A percentile compares a stretch with the other conserved stretches of the same genome.
phyloP scores from a whole-genome alignment of 2,888 invertebrate genomes.

The Muschampia plurimacula region DNA sequence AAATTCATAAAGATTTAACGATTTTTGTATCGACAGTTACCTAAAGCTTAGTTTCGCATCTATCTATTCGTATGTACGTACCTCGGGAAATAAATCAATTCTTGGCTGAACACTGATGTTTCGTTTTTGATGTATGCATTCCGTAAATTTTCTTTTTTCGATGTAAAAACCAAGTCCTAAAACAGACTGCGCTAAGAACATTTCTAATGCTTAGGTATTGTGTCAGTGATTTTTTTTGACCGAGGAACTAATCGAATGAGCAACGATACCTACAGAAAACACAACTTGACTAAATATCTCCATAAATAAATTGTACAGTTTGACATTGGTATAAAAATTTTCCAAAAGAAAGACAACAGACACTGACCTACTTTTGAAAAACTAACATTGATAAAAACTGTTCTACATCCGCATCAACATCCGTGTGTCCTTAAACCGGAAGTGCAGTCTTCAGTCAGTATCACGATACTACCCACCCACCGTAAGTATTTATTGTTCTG shows the following conservation, averaged over 20 bases:
- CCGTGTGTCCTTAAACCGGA: conserved; percentile 7
- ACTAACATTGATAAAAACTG: conserved; percentile 21
- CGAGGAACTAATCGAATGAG: neutral
- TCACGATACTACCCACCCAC: conserved; percentile 9
- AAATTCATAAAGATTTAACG: too few relatives aligned
- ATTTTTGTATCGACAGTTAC: neutral
- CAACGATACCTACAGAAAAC: neutral
- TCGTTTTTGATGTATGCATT: neutral
- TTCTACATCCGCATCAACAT: conserved; percentile 13
- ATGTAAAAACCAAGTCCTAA: conserved; percentile 18
- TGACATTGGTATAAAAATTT: conserved; percentile 9
- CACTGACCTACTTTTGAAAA: conserved; percentile 32
- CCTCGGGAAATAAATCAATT: neutral
- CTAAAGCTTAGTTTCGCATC: too few relatives aligned
- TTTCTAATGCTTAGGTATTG: neutral
- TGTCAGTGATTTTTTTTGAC: neutral
- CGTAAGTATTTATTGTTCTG: neutral
- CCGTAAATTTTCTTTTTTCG: conserved; percentile 1
- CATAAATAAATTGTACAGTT: neutral
- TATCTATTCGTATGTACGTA: neutral
- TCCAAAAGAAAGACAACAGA: neutral
- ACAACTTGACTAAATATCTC: neutral
- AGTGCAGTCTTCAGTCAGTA: neutral
- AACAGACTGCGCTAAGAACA: conserved; percentile 23
- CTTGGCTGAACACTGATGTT: neutral